Evolutionary conservation across 2,888 invertebrate genomes (phyloP).

Genomic region (Oconnorella tubifera): DNA sequence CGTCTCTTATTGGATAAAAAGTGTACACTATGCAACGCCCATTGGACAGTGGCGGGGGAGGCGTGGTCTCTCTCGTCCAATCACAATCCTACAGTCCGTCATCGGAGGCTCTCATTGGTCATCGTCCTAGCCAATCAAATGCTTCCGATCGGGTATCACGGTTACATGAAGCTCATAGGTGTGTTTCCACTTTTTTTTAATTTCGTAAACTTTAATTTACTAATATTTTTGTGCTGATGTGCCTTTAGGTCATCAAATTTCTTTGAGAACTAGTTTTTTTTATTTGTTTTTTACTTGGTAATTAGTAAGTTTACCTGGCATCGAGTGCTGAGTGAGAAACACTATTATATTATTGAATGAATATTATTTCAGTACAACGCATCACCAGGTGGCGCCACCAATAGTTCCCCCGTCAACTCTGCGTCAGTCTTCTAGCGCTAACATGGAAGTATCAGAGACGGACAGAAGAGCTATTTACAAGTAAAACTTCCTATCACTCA

Average conservation of each 20-base stretch:
- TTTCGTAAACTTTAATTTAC: no score
- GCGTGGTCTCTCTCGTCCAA: neutral
- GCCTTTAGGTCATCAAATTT: no score
- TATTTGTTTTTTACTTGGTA: no score
- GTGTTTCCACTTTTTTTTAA: no score
- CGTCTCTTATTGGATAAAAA: no score
- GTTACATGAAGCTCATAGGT: neutral
- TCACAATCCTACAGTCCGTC: neutral
- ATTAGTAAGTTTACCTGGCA: no score
- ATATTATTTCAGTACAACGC: neutral
- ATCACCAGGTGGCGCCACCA: constrained; percentile 1
- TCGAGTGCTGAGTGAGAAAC: no score
- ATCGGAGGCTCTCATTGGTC: neutral
- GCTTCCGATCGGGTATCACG: neutral
- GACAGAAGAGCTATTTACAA: constrained; percentile 27
- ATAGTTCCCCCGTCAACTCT: neutral
- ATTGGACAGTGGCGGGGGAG: neutral
- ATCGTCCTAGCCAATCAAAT: neutral
- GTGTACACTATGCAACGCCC: neutral
- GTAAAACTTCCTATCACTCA: constrained; percentile 6
- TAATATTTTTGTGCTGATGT: no score
- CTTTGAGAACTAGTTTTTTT: no score
- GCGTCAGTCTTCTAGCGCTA: neutral
- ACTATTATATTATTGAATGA: no score
- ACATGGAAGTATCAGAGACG: constrained; percentile 25